Evolutionary conservation across 2,113 vertebrate genomes (phyloP), one percentile per base, ranked within the genome.

Genomic region (Datnioides undecimradiatus): DNA sequence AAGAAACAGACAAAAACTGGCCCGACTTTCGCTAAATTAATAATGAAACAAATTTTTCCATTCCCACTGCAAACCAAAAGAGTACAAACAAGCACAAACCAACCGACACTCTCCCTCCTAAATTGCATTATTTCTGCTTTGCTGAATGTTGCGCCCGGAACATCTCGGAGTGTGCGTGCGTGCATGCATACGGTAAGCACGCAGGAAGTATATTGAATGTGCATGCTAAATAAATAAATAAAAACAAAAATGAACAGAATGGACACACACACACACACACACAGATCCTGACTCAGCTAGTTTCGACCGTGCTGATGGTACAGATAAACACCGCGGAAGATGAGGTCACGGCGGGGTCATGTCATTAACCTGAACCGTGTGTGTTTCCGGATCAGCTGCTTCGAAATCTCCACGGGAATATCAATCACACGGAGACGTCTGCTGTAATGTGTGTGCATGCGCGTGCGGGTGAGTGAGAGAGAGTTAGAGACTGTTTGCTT

Each of bases 341-440:
- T 16, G 59, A 64, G 80, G 83, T 88, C 85, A 63, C 19, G 0
- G 12, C 0, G 31, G 66, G 82, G 74, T 82, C 77, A 58, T 25
- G 49, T 65, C 86, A 83, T 91, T 88, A 87, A 87, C 82, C 80
- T 78, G 58, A 33, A 33, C 36, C 41, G 29, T 73, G 73, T 64
- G 64, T 29, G n/a, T 77, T 84, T 87, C 76, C 17, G 23, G 67
- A 85, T 86, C 78, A 73, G 69, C 46, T 67, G 76, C 64, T 49
- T 55, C 7, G 13, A 33, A 80, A 67, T 80, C 78, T 86, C 78
- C 2, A 0, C 6, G 76, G 82, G 74, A 52, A 49, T 64, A 91
- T 87, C 84, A 76, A 79, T 90, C 74, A 69, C n/a, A 16, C 13
- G 36, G 29, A 75, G 60, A 38, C 51, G 64, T 73, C 75, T 0